Percentiles rank a stretch among this genome's conserved stretches.
Evolutionary conservation across 1,140 invertebrate genomes (phyloP).

Genomic region (Centruroides sculpturatus): DNA sequence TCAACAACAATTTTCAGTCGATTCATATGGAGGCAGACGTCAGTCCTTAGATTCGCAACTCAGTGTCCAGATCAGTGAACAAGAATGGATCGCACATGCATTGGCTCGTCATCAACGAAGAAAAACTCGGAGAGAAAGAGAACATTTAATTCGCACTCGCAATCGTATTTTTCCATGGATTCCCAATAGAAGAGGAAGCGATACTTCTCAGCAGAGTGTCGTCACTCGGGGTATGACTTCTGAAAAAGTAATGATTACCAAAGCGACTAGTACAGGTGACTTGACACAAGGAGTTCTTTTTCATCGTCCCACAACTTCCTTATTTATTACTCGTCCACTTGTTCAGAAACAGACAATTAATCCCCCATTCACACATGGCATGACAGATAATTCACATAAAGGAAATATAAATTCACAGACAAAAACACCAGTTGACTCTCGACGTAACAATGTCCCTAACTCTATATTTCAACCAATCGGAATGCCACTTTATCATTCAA

Average conservation of each 20-base stretch:
- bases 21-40: slow-evolving; percentile 31
- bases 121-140: slow-evolving; percentile 55
- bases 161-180: slow-evolving; percentile 24
- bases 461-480: not conserved
- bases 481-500: not conserved
- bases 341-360: not conserved
- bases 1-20: slow-evolving; percentile 4
- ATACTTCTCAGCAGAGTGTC: slow-evolving; percentile 55
- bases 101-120: slow-evolving; percentile 41
- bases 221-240: slow-evolving; percentile 1
- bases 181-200: slow-evolving; percentile 40
- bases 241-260: slow-evolving; percentile 5
- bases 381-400: slow-evolving; percentile 12
- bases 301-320: not conserved
- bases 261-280: slow-evolving; percentile 18
- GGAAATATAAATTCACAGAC: not conserved
- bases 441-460: not conserved
- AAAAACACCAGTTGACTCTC: not conserved
- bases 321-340: not conserved
- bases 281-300: not conserved
- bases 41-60: slow-evolving; percentile 66
- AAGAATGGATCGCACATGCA: slow-evolving; percentile 16
- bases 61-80: slow-evolving; percentile 38
- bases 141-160: slow-evolving; percentile 26
- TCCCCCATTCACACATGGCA: slow-evolving; percentile 15